Base-by-base conservation (phyloP, 2,888 invertebrate genomes). In the Hyposoter dolosus region DNA sequence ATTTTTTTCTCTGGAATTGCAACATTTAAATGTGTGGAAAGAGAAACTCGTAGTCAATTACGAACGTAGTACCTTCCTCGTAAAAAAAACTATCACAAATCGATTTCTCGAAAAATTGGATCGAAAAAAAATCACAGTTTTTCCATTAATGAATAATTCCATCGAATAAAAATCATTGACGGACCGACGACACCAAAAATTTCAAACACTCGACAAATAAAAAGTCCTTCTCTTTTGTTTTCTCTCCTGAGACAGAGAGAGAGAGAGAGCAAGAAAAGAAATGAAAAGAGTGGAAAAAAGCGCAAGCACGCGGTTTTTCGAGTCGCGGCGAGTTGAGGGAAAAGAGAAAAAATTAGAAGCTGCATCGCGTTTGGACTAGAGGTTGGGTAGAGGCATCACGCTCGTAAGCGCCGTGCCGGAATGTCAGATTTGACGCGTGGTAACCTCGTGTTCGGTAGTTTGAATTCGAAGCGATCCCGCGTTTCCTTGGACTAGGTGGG, bases 401-500 rank as follows among this genome's bases (percentile, higher is more conserved):
- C 87, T 84, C 69, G 80, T 87, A 69, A 78, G 84, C 87, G 68
- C 77, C 86, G 75, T 82, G 68, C 80, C 83, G 89, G 89, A 90
- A 91, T 92, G 94, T 93, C 93, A 94, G 93, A 92, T 93, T 94
- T 94, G 94, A 94, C 93, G 94, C 93, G 93, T 93, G 94, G 91
- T 93, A 93, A 93, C 94, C 93, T 93, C 93, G 93, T 93, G 94
- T 93, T 93, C 93, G 92, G 93, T 93, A 92, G 93, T 94, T 94
- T 93, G 93, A 94, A 94, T 94, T 94, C 93, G 90, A 93, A 93
- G 93, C 93, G 93, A 94, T 93, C 94, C 94, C 94, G 93, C 93
- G 93, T 93, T 94, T 94, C 93, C 93, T 93, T 93, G 93, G 93
- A 89, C 91, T 90, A 90, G 87, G 89, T 87, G 86, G 87, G 83